Conservation (phyloP, 2,113 vertebrate genomes). For the Chinchilla lanigera region DNA sequence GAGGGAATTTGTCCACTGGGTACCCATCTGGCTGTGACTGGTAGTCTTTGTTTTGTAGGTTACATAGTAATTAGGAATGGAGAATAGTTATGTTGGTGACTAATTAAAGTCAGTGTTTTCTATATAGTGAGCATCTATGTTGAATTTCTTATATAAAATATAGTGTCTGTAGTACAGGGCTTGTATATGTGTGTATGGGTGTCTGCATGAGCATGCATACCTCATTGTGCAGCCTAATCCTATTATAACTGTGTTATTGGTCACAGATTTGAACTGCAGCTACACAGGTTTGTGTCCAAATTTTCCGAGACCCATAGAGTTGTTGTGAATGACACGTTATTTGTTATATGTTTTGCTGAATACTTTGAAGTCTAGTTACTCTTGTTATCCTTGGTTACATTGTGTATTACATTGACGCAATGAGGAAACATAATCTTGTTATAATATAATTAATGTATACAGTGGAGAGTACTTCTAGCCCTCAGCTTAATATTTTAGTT, state of each 20-base stretch:
- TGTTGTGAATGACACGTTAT: neutral
- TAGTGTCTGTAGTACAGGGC: neutral
- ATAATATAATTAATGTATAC: neutral
- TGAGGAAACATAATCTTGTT: neutral
- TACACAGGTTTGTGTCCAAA: neutral
- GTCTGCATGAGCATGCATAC: neutral
- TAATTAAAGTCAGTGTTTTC: neutral
- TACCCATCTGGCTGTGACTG: neutral
- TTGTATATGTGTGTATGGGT: neutral
- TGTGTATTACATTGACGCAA: neutral
- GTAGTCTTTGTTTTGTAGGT: neutral
- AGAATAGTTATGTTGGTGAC: neutral
- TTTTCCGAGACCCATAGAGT: neutral
- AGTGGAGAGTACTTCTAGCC: neutral
- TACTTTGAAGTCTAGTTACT: neutral
- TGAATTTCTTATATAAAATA: neutral
- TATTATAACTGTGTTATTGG: neutral
- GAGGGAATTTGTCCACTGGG: neutral
- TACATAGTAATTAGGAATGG: neutral
- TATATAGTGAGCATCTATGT: neutral
- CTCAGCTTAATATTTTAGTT: neutral
- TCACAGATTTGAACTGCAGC: neutral
- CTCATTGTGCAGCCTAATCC: neutral
- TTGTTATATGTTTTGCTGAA: neutral
- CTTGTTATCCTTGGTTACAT: neutral